Conservation (phyloP, 2,113 vertebrate genomes). For the Andinoacara biseriatus region DNA sequence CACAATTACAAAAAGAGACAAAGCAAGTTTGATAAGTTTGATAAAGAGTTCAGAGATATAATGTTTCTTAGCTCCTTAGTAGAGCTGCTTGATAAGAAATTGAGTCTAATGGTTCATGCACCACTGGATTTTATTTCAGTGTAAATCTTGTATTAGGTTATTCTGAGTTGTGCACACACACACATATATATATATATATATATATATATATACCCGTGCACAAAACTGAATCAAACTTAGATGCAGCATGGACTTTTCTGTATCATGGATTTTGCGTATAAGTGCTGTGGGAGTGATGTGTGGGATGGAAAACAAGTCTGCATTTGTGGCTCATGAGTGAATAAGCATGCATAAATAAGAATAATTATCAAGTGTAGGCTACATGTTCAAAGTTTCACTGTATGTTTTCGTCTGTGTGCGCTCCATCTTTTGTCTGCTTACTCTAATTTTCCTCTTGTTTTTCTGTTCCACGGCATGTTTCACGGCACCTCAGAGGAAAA, state of each 20-base stretch:
- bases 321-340: constrained; percentile 48
- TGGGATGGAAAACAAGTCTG: constrained; percentile 51
- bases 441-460: constrained; percentile 46
- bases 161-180: background rate
- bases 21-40: background rate
- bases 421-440: constrained; percentile 17
- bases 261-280: constrained; percentile 22
- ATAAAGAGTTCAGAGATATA: background rate
- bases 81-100: background rate
- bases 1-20: background rate
- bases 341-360: constrained; percentile 29
- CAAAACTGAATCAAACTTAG: background rate
- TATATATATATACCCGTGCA: background rate
- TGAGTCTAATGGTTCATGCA: background rate
- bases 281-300: constrained; percentile 45
- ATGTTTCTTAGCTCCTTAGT: background rate
- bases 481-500: constrained; percentile 41
- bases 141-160: background rate
- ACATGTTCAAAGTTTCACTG: constrained; percentile 26
- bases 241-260: background rate
- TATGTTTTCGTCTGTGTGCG: constrained; percentile 6
- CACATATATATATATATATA: background rate
- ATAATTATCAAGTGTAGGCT: constrained; percentile 34
- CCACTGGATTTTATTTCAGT: background rate
- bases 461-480: constrained; percentile 49